Evolutionary conservation across 1,140 invertebrate genomes (phyloP).

Genomic region (Bombus turneri): DNA sequence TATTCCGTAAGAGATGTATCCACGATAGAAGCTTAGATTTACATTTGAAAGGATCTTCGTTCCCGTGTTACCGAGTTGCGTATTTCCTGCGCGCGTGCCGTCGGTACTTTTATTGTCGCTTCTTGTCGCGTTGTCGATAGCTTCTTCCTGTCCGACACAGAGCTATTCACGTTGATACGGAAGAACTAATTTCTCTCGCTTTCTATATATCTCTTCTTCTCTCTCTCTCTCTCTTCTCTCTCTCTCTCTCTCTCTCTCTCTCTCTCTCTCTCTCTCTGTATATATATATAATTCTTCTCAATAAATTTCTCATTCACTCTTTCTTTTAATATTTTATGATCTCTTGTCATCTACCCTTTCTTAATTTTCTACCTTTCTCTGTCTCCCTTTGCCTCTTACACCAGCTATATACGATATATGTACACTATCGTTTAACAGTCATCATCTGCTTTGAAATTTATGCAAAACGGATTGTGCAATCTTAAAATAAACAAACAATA

Average conservation of each 20-base stretch:
- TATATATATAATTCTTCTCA: background rate
- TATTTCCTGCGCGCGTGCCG: conserved; percentile 14
- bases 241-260: too few relatives aligned
- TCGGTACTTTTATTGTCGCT: conserved; percentile 46
- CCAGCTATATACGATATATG: too few relatives aligned
- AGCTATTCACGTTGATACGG: conserved; percentile 50
- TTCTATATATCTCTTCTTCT: background rate
- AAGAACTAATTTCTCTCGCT: conserved; percentile 49
- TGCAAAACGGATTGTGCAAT: too few relatives aligned
- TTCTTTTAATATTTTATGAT: background rate
- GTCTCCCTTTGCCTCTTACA: background rate
- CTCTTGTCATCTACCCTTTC: background rate
- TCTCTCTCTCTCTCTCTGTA: background rate
- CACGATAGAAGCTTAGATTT: conserved; percentile 3
- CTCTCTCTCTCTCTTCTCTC: background rate
- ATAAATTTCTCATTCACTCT: background rate
- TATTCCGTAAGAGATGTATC: background rate
- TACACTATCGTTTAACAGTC: too few relatives aligned
- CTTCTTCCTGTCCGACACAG: conserved; percentile 48
- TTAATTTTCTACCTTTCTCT: background rate
- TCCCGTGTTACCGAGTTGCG: conserved; percentile 14
- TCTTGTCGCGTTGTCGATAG: conserved; percentile 31
- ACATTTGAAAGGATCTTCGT: conserved; percentile 16
- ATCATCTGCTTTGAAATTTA: too few relatives aligned
- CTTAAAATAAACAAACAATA: too few relatives aligned